Evolutionary conservation across 2,888 invertebrate genomes (phyloP), one percentile per base, ranked within the genome.

Genomic region (Antitype chi): DNA sequence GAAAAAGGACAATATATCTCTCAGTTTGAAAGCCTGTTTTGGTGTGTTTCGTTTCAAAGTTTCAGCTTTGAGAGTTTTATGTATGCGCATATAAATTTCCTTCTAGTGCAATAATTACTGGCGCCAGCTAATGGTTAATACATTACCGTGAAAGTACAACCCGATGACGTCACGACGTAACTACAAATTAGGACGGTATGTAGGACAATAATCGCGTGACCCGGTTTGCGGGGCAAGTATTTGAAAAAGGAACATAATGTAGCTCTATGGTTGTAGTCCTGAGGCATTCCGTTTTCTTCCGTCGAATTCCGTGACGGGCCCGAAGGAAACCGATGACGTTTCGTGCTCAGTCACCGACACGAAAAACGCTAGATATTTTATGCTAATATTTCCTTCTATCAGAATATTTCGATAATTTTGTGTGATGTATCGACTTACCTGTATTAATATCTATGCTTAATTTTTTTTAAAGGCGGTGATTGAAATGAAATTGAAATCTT

Each of bases 151-250:
- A 89, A 89, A 88, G 86, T 86, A 88, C 78, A 78, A 17, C 57
- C 32, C 47, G 43, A 83, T 91, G 88, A 91, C 89, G 88, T 90
- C 88, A 91, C 78, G 60, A 64, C 69, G 43, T 84, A 86, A 80
- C 83, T 69, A 83, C 75, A 80, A 90, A 91, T 88, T 90, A 88
- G 88, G 88, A 80, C 86, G 84, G 85, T 88, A 91, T 90, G 87
- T 90, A 84, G 89, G 88, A 84, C 90, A 87, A 81, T 87, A 87
- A 85, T 90, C 87, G 87, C 89, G 90, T 91, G 91, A 91, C 91
- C 89, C 81, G 80, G 81, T 85, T 87, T 78, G 49, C 57, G 71
- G 63, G 69, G 60, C 52, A 80, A 76, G 74, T 81, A 81, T 78
- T 82, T 72, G 64, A 81, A 81, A 71, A 85, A 74, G 60, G 82